Percentiles rank a stretch among this genome's conserved stretches.
Conservation (phyloP, 2,113 vertebrate species). For the Urocitellus parryii region DNA sequence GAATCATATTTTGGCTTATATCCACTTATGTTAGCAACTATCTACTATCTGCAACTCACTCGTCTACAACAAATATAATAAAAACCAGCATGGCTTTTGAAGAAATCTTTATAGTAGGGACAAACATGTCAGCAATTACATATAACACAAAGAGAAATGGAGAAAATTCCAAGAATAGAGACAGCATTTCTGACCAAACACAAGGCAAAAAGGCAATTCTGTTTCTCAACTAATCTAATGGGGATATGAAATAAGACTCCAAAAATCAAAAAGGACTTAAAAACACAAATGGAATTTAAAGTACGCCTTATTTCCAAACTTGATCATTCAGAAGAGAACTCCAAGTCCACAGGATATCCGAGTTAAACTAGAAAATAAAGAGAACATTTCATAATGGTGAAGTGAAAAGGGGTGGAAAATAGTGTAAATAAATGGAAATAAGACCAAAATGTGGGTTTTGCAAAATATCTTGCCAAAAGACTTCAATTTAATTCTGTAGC, state of each 20-base stretch:
- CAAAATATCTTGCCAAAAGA: neutral
- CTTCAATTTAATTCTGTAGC: neutral
- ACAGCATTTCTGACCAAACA: neutral
- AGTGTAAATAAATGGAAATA: neutral
- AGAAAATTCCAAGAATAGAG: neutral
- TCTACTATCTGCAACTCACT: neutral
- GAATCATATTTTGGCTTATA: conserved; percentile 15
- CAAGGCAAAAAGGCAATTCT: neutral
- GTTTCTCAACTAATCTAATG: conserved; percentile 15
- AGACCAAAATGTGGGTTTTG: neutral
- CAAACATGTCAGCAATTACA: neutral
- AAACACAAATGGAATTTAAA: conserved; percentile 1
- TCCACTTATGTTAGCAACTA: neutral
- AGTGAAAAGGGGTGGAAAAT: neutral
- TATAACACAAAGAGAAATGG: neutral
- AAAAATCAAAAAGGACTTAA: neutral
- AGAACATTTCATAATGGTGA: neutral
- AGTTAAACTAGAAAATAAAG: neutral
- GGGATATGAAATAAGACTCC: neutral
- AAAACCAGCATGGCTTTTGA: neutral
- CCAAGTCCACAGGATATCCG: neutral
- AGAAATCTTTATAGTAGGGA: neutral
- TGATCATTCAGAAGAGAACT: neutral
- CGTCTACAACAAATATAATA: neutral
- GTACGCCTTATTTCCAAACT: neutral